Evolutionary conservation across 2,797 vertebrate genomes (phyloP).

Genomic region (Parambassis ranga): DNA sequence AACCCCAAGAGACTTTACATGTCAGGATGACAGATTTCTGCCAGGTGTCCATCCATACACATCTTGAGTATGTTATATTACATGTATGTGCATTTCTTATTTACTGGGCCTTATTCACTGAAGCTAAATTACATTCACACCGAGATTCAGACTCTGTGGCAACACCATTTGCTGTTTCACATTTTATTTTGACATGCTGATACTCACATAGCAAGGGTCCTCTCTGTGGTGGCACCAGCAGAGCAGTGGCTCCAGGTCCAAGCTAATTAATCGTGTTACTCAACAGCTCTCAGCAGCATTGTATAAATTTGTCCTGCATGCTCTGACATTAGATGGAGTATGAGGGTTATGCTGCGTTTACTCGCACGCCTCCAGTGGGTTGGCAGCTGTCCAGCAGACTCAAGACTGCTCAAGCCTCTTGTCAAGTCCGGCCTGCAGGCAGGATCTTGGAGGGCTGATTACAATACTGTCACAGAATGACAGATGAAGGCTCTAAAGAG

Average conservation of each 20-base stretch:
- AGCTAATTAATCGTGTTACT: constrained; percentile 41
- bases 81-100: neutral
- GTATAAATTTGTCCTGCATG: constrained; percentile 47
- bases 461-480: constrained; percentile 76
- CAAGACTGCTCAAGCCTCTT: constrained; percentile 51
- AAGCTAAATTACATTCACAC: neutral
- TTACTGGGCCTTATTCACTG: neutral
- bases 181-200: constrained; percentile 4
- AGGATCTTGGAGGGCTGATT: constrained; percentile 71
- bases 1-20: neutral
- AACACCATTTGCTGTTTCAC: neutral
- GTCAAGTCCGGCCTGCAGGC: constrained; percentile 58
- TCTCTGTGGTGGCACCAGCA: constrained; percentile 22
- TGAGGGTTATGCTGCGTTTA: constrained; percentile 59
- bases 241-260: constrained; percentile 19
- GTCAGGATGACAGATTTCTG: constrained; percentile 9
- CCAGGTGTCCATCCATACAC: neutral
- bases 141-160: neutral
- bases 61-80: too few species aligned
- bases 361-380: constrained; percentile 47
- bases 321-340: constrained; percentile 51
- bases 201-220: neutral
- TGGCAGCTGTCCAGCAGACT: constrained; percentile 65
- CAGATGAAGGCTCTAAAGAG: constrained; percentile 67
- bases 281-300: constrained; percentile 41